phyloP scores from a whole-genome alignment of 1,140 invertebrate species.

The Triops cancriformis region DNA sequence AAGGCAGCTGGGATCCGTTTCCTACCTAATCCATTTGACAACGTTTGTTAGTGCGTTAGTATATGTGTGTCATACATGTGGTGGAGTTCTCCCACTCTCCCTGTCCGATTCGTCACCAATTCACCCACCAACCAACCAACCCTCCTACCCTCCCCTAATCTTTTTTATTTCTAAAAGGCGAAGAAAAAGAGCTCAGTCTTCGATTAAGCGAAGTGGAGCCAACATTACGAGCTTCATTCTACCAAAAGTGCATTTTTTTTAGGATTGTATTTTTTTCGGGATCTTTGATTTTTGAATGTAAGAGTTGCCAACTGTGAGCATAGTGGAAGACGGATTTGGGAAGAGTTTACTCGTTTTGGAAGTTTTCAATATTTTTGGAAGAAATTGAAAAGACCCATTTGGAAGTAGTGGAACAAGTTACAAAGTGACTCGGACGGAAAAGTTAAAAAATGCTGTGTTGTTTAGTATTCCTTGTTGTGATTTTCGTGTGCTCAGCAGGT shows the following conservation, averaged over 20 bases:
- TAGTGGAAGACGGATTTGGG: too few relatives aligned
- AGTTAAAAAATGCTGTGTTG: too few relatives aligned
- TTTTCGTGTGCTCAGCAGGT: too few relatives aligned
- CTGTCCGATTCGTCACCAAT: not conserved
- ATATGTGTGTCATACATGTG: not conserved
- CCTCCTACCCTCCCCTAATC: too few relatives aligned
- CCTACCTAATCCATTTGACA: not conserved
- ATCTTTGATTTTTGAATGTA: not conserved
- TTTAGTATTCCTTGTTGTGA: too few relatives aligned
- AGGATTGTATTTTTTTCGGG: not conserved
- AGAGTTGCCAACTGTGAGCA: not conserved
- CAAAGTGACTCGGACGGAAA: too few relatives aligned
- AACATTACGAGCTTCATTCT: not conserved
- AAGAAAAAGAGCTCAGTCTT: not conserved
- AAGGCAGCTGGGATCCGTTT: not conserved
- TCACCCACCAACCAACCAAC: not conserved
- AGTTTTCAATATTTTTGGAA: too few relatives aligned
- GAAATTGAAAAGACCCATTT: too few relatives aligned
- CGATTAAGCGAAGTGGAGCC: not conserved
- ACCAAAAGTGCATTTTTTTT: not conserved
- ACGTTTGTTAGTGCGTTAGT: not conserved
- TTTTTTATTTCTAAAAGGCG: too few relatives aligned
- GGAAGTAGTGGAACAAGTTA: too few relatives aligned
- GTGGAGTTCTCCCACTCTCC: not conserved
- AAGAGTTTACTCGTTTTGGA: too few relatives aligned